These are phyloP conservation scores for Bubo blakistoni DNA, from an alignment of 2,113 vertebrate species.

Conservation along the genomic window DNA sequence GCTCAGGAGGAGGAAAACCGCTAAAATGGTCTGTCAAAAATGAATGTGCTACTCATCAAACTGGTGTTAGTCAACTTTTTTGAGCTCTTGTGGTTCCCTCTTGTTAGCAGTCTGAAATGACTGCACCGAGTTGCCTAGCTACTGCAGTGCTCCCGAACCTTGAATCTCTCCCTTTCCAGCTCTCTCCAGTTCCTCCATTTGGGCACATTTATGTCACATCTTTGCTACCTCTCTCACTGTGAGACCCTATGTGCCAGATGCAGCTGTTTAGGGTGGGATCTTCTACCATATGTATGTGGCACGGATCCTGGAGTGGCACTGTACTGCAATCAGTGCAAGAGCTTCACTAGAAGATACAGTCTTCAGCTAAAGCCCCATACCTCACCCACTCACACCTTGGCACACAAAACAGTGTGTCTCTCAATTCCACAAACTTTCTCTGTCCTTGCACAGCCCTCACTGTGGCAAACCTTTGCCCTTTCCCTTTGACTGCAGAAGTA, in stretches of 20 bases:
- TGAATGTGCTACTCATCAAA: not conserved
- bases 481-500: not conserved
- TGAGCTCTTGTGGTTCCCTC: not conserved
- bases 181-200: not conserved
- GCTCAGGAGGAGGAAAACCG: not conserved
- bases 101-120: not conserved
- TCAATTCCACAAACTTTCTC: not conserved
- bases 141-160: not conserved
- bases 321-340: not conserved
- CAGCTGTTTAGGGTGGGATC: not conserved
- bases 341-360: not conserved
- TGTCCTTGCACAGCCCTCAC: not conserved
- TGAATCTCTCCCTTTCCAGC: not conserved
- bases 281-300: fast-evolving
- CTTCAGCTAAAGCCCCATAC: fast-evolving
- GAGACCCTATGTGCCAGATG: not conserved
- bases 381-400: not conserved
- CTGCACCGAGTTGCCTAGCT: not conserved
- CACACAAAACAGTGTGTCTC: not conserved
- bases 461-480: not conserved
- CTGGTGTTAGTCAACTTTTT: not conserved
- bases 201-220: not conserved
- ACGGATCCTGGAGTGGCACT: fast-evolving
- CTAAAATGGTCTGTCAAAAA: not conserved
- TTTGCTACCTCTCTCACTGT: fast-evolving